phyloP scores from a whole-genome alignment of 2,888 invertebrate species.

The Limenitis camilla region DNA sequence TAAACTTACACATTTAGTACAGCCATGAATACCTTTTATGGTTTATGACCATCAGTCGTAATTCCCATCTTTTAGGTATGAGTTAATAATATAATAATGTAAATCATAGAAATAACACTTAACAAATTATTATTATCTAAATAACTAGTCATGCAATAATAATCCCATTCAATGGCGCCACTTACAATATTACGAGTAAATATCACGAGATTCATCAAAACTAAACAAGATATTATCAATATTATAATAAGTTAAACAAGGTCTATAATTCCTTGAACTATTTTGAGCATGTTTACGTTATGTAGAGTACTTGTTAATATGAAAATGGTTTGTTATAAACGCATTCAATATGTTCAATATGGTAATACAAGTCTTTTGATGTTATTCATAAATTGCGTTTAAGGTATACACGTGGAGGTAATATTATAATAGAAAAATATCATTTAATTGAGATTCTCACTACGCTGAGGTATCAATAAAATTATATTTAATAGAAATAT shows the following conservation, averaged over 20 bases:
- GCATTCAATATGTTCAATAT: background rate
- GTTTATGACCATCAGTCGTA: too few relatives aligned
- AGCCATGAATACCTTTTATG: too few relatives aligned
- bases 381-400: background rate
- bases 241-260: background rate
- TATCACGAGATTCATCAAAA: background rate
- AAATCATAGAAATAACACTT: too few relatives aligned
- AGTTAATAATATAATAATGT: too few relatives aligned
- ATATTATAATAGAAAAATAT: background rate
- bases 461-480: too few relatives aligned
- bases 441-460: background rate
- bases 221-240: background rate
- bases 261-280: background rate
- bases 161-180: background rate
- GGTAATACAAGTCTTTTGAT: background rate
- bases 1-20: too few relatives aligned
- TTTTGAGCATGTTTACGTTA: background rate
- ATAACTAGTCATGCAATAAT: background rate
- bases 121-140: background rate
- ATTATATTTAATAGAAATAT: too few relatives aligned
- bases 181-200: background rate
- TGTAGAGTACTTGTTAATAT: constrained; percentile 1
- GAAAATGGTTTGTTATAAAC: constrained; percentile 1
- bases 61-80: too few relatives aligned
- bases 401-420: background rate